phyloP scores from a whole-genome alignment of 1,140 invertebrate species.

The Sitobion miscanthi region DNA sequence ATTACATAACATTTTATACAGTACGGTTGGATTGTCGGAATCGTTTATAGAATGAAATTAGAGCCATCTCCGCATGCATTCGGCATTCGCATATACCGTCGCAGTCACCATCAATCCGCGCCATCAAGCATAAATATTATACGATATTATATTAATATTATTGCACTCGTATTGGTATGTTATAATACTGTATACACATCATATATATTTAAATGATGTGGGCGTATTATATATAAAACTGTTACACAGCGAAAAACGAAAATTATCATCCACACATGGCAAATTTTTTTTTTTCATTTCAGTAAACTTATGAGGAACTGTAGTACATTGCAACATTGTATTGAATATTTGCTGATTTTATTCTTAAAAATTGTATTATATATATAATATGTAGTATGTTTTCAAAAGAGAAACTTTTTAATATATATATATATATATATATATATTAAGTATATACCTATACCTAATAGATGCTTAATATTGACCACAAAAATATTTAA shows the following conservation, averaged over 20 bases:
- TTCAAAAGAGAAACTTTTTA: too few species aligned
- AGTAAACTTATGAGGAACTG: not conserved
- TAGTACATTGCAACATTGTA: not conserved
- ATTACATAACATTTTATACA: not conserved
- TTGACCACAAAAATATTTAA: too few species aligned
- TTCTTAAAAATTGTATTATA: not conserved
- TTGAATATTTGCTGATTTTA: not conserved
- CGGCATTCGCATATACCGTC: not conserved
- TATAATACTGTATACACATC: not conserved
- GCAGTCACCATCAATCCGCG: not conserved
- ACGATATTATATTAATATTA: not conserved
- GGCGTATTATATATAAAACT: not conserved
- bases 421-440: too few species aligned
- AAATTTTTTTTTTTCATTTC: not conserved
- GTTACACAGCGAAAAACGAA: not conserved
- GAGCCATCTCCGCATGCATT: not conserved
- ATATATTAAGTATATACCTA: too few species aligned
- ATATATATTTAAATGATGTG: not conserved
- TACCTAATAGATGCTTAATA: too few species aligned
- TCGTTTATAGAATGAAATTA: constrained; percentile 41
- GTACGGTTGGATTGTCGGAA: not conserved
- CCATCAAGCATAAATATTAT: not conserved
- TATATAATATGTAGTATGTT: not conserved
- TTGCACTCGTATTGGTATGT: not conserved
- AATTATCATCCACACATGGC: not conserved